Evolutionary conservation across 2,888 invertebrate genomes (phyloP), one percentile per base, ranked within the genome.

Genomic region (Ypsolopha sequella): DNA sequence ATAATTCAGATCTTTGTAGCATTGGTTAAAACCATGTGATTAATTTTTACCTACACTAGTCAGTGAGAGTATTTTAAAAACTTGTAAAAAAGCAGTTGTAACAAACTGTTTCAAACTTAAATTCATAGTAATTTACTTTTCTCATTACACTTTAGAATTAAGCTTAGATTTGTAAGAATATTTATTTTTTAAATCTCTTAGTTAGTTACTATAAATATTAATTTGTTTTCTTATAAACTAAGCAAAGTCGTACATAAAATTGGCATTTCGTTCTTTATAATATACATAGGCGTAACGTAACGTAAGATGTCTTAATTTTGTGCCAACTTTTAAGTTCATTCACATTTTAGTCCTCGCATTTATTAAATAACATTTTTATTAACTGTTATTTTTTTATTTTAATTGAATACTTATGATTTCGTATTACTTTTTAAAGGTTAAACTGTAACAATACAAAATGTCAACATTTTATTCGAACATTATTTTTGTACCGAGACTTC

Each of bases 321-420:
- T 80, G 79, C 72, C 73, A 75, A 64, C 64, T 59, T 67, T 36
- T 43, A 52, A 46, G 41, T 47, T 41, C 8, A 41, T 34, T n/a
- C 39, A 49, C 33, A 69, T 67, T 60, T 62, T 77, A 79, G 70
- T 80, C 80, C 80, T 82, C 80, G 82, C 82, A 82, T 82, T 82
- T 76, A 73, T 66, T 58, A 53, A 56, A 56, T 58, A 54, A 52
- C 24, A 24, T 24, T 24, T 24, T 24, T 24, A 24, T 4, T 24
- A 24, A 24, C 4, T 24, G 24, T 24, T 24, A n/a, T 24, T 24
- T 3, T 24, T 24, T 24, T 24, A 24, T 24, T 24, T 24, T 24
- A 24, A 24, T 2, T 24, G 24, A 3, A 3, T 24, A 24, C 4
- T 24, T 24, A 24, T 4, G 4, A 24, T 24, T 24, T 24, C 24